Conservation (phyloP, 2,797 vertebrate genomes). For the Helicolenus hilgendorfi region DNA sequence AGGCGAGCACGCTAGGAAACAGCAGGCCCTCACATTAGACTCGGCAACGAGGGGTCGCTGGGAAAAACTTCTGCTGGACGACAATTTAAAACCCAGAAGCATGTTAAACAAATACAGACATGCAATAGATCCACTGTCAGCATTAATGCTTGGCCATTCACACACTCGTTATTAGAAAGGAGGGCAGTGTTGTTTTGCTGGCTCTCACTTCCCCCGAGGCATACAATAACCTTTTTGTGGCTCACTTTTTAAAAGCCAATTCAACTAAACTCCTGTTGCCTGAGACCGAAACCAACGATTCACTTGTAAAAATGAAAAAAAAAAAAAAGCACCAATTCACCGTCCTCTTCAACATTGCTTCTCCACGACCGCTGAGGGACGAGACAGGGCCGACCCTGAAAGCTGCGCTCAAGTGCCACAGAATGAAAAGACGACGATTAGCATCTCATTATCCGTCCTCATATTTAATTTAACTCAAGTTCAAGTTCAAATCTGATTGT, state of each 20-base stretch:
- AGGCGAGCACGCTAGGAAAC: constrained; percentile 43
- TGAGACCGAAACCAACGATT: constrained; percentile 37
- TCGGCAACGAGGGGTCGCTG: constrained; percentile 9
- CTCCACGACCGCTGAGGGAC: neutral
- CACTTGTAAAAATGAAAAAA: constrained; percentile 18
- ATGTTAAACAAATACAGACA: constrained; percentile 78
- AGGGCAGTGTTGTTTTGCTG: constrained; percentile 49
- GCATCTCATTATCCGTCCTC: constrained; percentile 27
- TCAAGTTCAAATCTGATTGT: constrained; percentile 8
- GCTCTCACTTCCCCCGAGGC: constrained; percentile 23
- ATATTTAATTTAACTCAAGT: constrained; percentile 30
- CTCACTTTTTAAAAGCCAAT: constrained; percentile 56
- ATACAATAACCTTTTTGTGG: constrained; percentile 71
- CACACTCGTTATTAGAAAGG: constrained; percentile 46
- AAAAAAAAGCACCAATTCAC: neutral
- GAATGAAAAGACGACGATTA: constrained; percentile 16
- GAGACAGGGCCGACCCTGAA: neutral
- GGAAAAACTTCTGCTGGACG: constrained; percentile 46
- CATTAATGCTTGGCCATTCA: constrained; percentile 39
- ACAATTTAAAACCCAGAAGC: constrained; percentile 65
- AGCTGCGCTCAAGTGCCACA: neutral
- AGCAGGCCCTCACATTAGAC: constrained; percentile 55
- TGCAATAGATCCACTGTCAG: constrained; percentile 63
- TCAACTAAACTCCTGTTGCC: constrained; percentile 30
- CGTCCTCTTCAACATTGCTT: constrained; percentile 3